Evolutionary conservation across 2,888 invertebrate genomes (phyloP).

Genomic region (Spodoptera picta): DNA sequence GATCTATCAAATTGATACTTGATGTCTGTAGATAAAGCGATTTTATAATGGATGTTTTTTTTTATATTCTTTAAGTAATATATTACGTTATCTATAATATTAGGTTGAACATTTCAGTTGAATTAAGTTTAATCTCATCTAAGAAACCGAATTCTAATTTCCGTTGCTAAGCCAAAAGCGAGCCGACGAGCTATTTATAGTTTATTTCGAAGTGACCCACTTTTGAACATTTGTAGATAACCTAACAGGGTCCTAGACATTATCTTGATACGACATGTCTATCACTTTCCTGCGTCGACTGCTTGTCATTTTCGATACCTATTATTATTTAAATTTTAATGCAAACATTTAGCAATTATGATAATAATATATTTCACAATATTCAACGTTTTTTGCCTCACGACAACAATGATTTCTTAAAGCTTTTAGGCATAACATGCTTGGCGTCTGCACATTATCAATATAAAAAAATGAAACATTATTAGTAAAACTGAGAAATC

Average conservation of each 20-base stretch:
- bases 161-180: conserved; percentile 46
- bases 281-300: conserved; percentile 57
- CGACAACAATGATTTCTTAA: too few species aligned
- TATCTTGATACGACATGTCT: conserved; percentile 63
- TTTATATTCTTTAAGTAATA: too few species aligned
- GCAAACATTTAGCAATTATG: neutral
- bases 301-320: conserved; percentile 12
- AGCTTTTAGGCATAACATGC: too few species aligned
- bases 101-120: conserved; percentile 2
- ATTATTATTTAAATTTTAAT: conserved; percentile 3
- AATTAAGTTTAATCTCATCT: conserved; percentile 39
- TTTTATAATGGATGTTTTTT: neutral
- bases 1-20: neutral
- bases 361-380: too few species aligned
- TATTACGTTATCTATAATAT: neutral
- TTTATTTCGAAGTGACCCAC: conserved; percentile 54
- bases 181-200: conserved; percentile 48
- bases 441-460: conserved; percentile 1
- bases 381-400: too few species aligned
- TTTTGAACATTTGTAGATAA: conserved; percentile 56
- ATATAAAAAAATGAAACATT: too few species aligned
- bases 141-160: conserved; percentile 30
- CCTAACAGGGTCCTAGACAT: conserved; percentile 54
- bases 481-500: conserved; percentile 22
- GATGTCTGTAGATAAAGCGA: conserved; percentile 3